These are phyloP conservation scores for Machimus atricapillus DNA, from an alignment of 2,888 invertebrate species.

Conservation along the genomic window DNA sequence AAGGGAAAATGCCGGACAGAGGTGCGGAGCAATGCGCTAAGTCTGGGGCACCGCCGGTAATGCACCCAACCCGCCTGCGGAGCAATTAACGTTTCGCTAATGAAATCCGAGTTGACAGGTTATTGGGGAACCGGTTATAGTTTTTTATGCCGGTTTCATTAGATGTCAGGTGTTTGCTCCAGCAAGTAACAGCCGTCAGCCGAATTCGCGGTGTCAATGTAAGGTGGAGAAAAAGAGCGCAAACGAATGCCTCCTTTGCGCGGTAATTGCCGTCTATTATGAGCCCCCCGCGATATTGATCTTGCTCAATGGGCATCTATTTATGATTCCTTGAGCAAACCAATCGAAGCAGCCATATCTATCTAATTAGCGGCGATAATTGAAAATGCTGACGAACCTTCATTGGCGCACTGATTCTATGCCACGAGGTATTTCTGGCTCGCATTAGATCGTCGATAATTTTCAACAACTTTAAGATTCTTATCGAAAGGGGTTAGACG, in stretches of 20 bases:
- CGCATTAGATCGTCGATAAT: not conserved
- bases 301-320: not conserved
- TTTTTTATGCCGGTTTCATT: not conserved
- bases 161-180: not conserved
- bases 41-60: not conserved
- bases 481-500: not conserved
- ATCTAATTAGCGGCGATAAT: not conserved
- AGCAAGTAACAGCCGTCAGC: not conserved
- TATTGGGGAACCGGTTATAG: not conserved
- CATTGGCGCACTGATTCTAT: not conserved
- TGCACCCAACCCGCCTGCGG: not conserved
- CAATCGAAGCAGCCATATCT: not conserved
- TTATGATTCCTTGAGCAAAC: not conserved
- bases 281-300: not conserved
- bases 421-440: not conserved
- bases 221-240: not conserved
- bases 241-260: not conserved
- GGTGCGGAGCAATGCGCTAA: not conserved
- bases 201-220: not conserved
- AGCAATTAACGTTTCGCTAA: not conserved
- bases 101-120: not conserved
- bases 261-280: not conserved
- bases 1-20: not conserved
- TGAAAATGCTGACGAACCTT: not conserved
- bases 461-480: not conserved